Evolutionary conservation across 2,888 invertebrate species (phyloP), one percentile per base, ranked within the genome.

Genomic region (Gryllus longicercus): DNA sequence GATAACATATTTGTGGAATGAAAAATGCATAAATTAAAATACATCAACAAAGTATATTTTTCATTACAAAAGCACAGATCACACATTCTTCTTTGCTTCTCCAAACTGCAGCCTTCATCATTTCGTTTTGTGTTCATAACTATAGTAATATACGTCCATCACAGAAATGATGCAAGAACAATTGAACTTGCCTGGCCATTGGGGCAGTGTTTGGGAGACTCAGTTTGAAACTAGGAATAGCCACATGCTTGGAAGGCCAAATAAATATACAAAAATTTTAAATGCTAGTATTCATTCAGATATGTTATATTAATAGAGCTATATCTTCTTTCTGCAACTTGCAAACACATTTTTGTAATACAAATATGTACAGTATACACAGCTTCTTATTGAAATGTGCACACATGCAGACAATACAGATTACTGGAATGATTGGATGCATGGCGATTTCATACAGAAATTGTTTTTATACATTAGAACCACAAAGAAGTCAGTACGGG

Each of bases 311-410:
- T 63, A 63, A 63, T n/a, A 63, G 63, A 63, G 38, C 38, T 38
- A 38, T 63, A 11, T 63, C n/a, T 63, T 63, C 63, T 63, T n/a
- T 63, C n/a, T 63, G 16, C 63, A 63, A 63, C 14, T 63, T 63
- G 63, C 38, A 38, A 63, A 18, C n/a, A 63, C 63, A 63, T 18
- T 63, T 63, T n/a, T 63, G 63, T 63, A 63, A 63, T 63, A 14
- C 63, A 63, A 63, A 63, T 63, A 63, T 63, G n/a, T 63, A 63
- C 63, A 63, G 63, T 63, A n/a, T n/a, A 63, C 63, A 63, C 63
- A 18, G 63, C 63, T 5, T 63, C 14, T 63, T 63, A 18, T 63
- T 18, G 63, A 63, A 63, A n/a, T 63, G 63, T 63, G n/a, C 63
- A 63, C 14, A 63, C n/a, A 63, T 63, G 63, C 14, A 63, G 63